phyloP scores from a whole-genome alignment of 2,888 invertebrate genomes.

The Drosophila diplacantha region DNA sequence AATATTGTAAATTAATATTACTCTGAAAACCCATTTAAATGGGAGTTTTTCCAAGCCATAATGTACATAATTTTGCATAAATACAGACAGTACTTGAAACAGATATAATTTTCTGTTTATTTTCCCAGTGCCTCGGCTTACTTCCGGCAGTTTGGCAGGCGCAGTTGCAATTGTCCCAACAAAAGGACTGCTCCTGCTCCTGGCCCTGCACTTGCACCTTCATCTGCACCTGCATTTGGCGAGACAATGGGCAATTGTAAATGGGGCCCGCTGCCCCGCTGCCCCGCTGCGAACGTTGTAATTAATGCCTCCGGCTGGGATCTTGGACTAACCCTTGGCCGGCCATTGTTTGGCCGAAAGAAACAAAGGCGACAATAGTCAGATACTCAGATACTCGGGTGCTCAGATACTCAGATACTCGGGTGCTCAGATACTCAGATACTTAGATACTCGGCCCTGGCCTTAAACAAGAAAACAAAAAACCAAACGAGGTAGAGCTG shows the following conservation, averaged over 20 bases:
- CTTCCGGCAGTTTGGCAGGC: constrained; percentile 62
- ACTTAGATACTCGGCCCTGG: constrained; percentile 37
- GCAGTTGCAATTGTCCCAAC: constrained; percentile 59
- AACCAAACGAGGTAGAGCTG: not conserved
- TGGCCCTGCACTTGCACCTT: constrained; percentile 41
- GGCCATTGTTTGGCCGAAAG: constrained; percentile 22
- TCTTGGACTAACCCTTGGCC: constrained; percentile 11
- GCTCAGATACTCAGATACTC: not conserved
- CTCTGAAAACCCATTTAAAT: not conserved
- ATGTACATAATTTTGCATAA: not conserved
- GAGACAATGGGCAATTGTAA: constrained; percentile 67
- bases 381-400: not conserved
- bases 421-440: not conserved
- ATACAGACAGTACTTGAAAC: not conserved
- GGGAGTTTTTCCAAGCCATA: rapidly evolving
- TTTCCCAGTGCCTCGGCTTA: constrained; percentile 26
- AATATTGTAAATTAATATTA: not conserved
- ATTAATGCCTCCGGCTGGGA: constrained; percentile 54
- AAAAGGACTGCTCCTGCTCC: constrained; percentile 32
- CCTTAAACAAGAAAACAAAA: constrained; percentile 43
- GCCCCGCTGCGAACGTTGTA: constrained; percentile 52
- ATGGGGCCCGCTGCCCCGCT: constrained; percentile 14
- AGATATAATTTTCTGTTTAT: not conserved
- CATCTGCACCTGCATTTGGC: constrained; percentile 4
- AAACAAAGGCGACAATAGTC: constrained; percentile 24